Evolutionary conservation across 2,797 vertebrate genomes (phyloP).

Genomic region (Remorina albescens): DNA sequence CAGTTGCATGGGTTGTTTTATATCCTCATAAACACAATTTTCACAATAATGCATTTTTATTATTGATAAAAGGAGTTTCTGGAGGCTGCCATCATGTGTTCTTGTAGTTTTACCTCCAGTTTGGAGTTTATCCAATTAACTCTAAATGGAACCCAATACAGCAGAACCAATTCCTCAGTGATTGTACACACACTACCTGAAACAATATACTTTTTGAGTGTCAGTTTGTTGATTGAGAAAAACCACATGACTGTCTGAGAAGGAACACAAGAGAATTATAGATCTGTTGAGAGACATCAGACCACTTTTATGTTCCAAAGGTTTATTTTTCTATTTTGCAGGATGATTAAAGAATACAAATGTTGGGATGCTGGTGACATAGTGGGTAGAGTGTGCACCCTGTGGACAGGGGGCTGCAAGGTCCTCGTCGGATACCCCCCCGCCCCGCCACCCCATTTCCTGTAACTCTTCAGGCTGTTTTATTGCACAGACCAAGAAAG

Average conservation of each 20-base stretch:
- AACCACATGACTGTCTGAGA: neutral
- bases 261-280: neutral
- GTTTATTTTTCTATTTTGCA: constrained; percentile 2
- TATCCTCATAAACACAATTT: neutral
- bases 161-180: neutral
- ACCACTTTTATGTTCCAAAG: constrained; percentile 23
- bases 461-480: too few species aligned
- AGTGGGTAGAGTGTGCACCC: too few species aligned
- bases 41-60: constrained; percentile 5
- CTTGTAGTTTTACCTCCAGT: constrained; percentile 7
- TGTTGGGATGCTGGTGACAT: constrained; percentile 1
- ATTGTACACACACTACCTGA: neutral
- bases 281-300: neutral
- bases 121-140: constrained; percentile 41
- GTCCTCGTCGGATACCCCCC: too few species aligned
- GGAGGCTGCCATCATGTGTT: neutral
- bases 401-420: too few species aligned
- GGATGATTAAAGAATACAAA: constrained; percentile 6
- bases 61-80: constrained; percentile 28
- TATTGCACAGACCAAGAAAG: too few species aligned
- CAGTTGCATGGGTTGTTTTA: constrained; percentile 4
- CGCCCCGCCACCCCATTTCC: too few species aligned
- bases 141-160: constrained; percentile 5
- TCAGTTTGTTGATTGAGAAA: neutral
- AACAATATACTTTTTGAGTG: neutral